Conservation (phyloP, 2,113 vertebrate species). For the Perccottus glenii region DNA sequence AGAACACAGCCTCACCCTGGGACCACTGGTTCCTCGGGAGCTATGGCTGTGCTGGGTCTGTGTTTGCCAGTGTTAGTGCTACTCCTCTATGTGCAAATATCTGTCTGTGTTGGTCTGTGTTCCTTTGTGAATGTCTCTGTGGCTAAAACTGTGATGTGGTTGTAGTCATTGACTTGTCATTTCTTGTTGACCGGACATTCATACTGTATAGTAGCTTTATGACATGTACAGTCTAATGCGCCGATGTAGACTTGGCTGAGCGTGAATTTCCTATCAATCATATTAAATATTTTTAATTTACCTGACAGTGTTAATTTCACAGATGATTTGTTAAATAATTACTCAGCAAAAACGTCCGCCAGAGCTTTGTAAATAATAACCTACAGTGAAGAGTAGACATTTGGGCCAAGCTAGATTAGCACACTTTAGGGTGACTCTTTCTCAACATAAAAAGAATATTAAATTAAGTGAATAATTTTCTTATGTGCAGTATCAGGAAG, state of each 20-base stretch:
- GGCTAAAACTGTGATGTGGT: conserved; percentile 71
- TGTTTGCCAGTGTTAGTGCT: conserved; percentile 78
- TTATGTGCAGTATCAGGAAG: conserved; percentile 89
- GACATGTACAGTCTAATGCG: conserved; percentile 49
- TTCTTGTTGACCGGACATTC: conserved; percentile 44
- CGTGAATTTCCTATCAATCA: conserved; percentile 56
- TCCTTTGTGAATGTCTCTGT: conserved; percentile 69
- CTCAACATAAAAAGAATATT: conserved; percentile 9
- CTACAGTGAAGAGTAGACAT: conserved; percentile 26
- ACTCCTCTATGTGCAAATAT: conserved; percentile 68
- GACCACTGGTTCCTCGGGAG: conserved; percentile 65
- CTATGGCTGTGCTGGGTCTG: conserved; percentile 75
- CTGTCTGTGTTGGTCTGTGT: conserved; percentile 53
- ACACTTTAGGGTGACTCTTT: conserved; percentile 14
- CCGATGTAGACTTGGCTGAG: conserved; percentile 44
- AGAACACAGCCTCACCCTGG: conserved; percentile 72
- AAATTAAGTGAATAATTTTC: conserved; percentile 46
- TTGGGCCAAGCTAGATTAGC: conserved; percentile 22
- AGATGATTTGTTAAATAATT: conserved; percentile 63
- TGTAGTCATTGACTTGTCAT: conserved; percentile 66
- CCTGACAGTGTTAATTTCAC: conserved; percentile 72
- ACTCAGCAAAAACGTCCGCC: conserved; percentile 31
- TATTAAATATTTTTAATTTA: conserved; percentile 59
- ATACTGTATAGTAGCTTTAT: conserved; percentile 35
- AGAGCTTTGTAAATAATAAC: conserved; percentile 31